These are phyloP conservation scores for Phaetusa simplex DNA, from an alignment of 2,113 vertebrate species.

Conservation along the genomic window DNA sequence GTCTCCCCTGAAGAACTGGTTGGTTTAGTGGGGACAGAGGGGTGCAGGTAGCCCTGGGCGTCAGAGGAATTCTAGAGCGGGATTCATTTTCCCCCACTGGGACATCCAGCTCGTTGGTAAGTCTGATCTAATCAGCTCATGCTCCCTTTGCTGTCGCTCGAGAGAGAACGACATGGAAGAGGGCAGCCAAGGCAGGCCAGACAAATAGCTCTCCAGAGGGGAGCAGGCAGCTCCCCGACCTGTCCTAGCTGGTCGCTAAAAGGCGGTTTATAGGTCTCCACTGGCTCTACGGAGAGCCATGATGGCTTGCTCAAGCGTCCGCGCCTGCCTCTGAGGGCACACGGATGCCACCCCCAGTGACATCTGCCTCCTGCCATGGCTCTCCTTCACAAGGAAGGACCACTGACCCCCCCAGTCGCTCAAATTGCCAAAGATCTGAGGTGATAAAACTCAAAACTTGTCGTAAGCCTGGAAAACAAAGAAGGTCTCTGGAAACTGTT, in stretches of 20 bases:
- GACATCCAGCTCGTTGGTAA: background rate
- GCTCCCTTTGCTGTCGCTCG: background rate
- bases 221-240: background rate
- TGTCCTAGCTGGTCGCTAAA: background rate
- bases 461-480: background rate
- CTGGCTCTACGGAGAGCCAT: background rate
- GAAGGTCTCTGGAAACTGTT: background rate
- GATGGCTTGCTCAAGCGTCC: background rate
- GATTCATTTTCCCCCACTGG: background rate
- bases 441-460: background rate
- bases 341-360: fast-evolving
- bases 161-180: fast-evolving
- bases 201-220: background rate
- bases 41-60: background rate
- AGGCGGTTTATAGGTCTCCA: background rate
- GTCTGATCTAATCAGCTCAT: background rate
- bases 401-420: fast-evolving
- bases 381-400: fast-evolving
- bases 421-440: background rate
- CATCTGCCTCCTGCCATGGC: fast-evolving
- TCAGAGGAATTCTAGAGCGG: background rate
- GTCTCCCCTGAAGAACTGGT: background rate
- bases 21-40: background rate
- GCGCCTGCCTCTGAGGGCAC: background rate
- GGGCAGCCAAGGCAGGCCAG: background rate